Evolutionary conservation across 23 tunicate genomes (phyloP), one percentile per base, ranked within the genome.

Genomic region (Corella eumyota): DNA sequence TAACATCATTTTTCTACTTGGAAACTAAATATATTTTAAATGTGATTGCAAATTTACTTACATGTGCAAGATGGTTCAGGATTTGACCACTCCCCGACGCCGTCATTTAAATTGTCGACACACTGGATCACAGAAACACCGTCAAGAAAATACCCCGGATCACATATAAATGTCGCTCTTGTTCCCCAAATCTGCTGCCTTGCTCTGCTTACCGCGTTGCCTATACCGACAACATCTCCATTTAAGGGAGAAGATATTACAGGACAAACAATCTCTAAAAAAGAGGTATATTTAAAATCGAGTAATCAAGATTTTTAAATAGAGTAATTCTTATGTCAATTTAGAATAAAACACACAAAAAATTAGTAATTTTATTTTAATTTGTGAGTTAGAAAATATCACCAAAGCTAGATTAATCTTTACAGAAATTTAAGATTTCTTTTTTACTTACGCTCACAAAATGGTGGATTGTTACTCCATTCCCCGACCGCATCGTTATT

Each of bases 1-100:
- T n/a, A n/a, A n/a, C n/a, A n/a, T n/a, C n/a, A n/a, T n/a, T n/a
- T n/a, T n/a, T n/a, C n/a, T n/a, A n/a, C n/a, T n/a, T n/a, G n/a
- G n/a, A n/a, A n/a, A n/a, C n/a, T n/a, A n/a, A n/a, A n/a, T n/a
- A n/a, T n/a, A n/a, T n/a, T n/a, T n/a, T n/a, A n/a, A n/a, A n/a
- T n/a, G n/a, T n/a, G n/a, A n/a, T n/a, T n/a, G n/a, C n/a, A n/a
- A n/a, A n/a, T n/a, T n/a, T n/a, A 29, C 64, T 66, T 11, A 66
- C 71, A 22, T 30, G 49, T 30, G 37, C 71, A 66, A 32, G 25
- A 25, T 31, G 68, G 68, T 11, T 38, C 40, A 6, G 4, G 3
- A 6, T 26, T 32, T 20, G 68, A 33, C 87, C 87, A 79, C 17
- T 70, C 87, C 4, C 87, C 87, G 6, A 31, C 32, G 13, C 87